Conservation (phyloP, 1,140 invertebrate genomes). For the Vanessa tameamea region DNA sequence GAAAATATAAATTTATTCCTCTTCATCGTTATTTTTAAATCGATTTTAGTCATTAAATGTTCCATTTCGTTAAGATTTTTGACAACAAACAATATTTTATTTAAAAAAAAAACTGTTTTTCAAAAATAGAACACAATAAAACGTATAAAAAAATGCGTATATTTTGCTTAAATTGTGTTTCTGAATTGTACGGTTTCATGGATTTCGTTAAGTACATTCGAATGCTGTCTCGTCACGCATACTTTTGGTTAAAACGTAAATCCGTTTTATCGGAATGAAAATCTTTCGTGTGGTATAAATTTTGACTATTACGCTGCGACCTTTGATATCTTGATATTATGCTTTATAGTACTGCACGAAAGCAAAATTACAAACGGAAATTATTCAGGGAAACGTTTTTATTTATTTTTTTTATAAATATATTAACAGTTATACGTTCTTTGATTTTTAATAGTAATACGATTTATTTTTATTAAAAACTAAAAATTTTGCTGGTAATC, state of each 20-base stretch:
- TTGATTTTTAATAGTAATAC: not conserved
- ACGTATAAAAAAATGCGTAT: not conserved
- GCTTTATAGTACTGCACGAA: not conserved
- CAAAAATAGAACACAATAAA: no score
- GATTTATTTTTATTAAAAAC: no score
- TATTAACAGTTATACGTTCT: not conserved
- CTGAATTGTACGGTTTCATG: not conserved
- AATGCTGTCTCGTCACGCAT: constrained; percentile 22
- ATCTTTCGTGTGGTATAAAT: constrained; percentile 27
- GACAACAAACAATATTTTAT: no score
- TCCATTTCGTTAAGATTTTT: no score
- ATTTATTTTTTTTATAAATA: not conserved
- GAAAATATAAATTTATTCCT: no score
- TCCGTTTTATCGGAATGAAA: constrained; percentile 17
- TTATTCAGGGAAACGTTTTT: no score
- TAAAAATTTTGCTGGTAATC: not conserved
- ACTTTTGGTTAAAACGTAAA: not conserved
- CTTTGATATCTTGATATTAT: constrained; percentile 24
- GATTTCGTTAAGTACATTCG: not conserved
- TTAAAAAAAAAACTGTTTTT: no score
- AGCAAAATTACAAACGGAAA: not conserved
- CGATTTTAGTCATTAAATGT: no score
- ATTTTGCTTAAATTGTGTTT: not conserved
- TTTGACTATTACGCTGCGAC: constrained; percentile 22
- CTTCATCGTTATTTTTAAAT: no score